Base-by-base conservation (phyloP, 2,113 vertebrate species). In the Sapayoa aenigma region DNA sequence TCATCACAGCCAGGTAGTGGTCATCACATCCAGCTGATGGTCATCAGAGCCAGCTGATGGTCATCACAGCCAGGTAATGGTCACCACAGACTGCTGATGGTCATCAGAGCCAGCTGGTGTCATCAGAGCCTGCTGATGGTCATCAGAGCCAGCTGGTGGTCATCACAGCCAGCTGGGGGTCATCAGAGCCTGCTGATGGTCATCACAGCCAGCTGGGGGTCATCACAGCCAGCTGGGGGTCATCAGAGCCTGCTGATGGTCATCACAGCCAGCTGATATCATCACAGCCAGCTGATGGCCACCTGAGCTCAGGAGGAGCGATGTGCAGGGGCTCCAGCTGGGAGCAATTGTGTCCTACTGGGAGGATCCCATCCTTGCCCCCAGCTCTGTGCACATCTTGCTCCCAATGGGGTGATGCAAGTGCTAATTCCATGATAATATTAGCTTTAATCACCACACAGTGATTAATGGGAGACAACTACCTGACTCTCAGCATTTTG, bases 361-460 rank as follows among this genome's bases (percentile, higher is more conserved):
- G 33, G 33, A 35, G 21, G 24, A 9, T 3, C 31, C 39, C 9
- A 6, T 25, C 35, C 33, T 11, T 3, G 12, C 6, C 39, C 75
- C 21, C 37, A 14, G 46, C 52, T 12, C 53, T 24, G 33, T 3
- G 18, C 15, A 9, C 14, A 8, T 46, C 35, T 30, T 4, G 4
- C 30, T 33, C 19, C 69, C 44, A 10, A 20, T 1, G 0, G 17
- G 25, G 33, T 2, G 1, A 23, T 8, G 20, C 13, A 11, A 68
- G 19, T 0, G 1, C 24, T 41, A 35, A 67, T 18, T n/a, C 6
- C 19, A 5, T 4, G 6, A 17, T 5, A 25, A 47, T 4, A 5
- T 7, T 5, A 28, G 46, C 47, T 75, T 33, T n/a, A 19, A 60
- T 25, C 65, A 31, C 20, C 58, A 49, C 14, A 0, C 0, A 5